Conservation (phyloP, 2,797 vertebrate genomes). For the Hyperoplus immaculatus region DNA sequence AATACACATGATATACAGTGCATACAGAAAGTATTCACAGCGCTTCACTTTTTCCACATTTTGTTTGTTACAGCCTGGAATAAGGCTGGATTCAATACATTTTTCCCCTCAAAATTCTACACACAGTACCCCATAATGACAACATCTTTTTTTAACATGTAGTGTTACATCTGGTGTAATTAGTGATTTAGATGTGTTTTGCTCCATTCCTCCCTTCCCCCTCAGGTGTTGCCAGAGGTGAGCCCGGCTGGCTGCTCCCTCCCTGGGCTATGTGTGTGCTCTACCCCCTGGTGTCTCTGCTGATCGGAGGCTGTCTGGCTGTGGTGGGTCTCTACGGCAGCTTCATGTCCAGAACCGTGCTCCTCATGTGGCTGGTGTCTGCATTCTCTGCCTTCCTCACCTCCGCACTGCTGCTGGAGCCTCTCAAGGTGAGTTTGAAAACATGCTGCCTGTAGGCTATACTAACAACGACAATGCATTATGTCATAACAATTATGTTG, state of each 20-base stretch:
- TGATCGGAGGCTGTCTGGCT: constrained; percentile 77
- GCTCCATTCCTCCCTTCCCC: background rate
- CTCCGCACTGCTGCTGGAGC: constrained; percentile 86
- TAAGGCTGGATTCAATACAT: too few relatives aligned
- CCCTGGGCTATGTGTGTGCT: constrained; percentile 75
- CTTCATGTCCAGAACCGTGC: constrained; percentile 75
- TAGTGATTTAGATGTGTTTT: background rate
- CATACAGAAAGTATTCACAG: too few relatives aligned
- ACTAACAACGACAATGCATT: too few relatives aligned
- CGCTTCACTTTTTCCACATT: too few relatives aligned
- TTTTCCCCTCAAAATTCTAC: too few relatives aligned
- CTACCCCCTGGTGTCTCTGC: constrained; percentile 73
- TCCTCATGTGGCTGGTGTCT: constrained; percentile 87
- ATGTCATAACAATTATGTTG: too few relatives aligned
- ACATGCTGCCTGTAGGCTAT: too few relatives aligned
- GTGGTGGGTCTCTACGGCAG: constrained; percentile 84
- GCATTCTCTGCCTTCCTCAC: constrained; percentile 81
- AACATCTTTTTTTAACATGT: background rate
- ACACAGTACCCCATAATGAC: too few relatives aligned
- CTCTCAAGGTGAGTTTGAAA: constrained; percentile 79
- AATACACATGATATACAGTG: too few relatives aligned
- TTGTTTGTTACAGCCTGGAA: too few relatives aligned
- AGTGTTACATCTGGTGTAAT: background rate
- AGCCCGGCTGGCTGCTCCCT: constrained; percentile 79
- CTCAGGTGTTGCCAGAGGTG: constrained; percentile 80